Percentiles rank a stretch among this genome's conserved stretches.
Conservation (phyloP, 2,888 invertebrate genomes). For the Parasteatoda lunata region DNA sequence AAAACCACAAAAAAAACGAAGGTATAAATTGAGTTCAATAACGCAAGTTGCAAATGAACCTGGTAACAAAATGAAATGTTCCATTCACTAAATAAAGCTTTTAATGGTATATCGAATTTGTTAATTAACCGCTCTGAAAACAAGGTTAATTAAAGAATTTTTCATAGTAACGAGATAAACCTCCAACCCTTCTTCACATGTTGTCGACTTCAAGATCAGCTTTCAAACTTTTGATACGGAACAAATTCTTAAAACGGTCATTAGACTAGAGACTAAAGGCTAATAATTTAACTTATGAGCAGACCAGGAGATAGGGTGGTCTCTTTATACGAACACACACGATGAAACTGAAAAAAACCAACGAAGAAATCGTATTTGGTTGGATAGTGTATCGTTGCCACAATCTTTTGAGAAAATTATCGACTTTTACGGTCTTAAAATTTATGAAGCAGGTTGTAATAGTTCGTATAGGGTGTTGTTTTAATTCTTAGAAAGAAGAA, state of each 20-base stretch:
- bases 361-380: no score
- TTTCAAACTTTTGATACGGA: not conserved
- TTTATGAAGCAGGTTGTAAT: not conserved
- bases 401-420: not conserved
- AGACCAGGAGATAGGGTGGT: not conserved
- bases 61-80: no score
- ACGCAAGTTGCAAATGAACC: no score
- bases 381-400: not conserved
- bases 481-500: not conserved
- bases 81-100: no score
- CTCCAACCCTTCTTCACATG: not conserved
- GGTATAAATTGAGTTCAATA: no score
- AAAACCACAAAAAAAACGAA: no score
- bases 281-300: no score
- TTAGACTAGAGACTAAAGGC: not conserved
- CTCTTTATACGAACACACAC: no score
- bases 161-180: not conserved
- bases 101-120: not conserved
- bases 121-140: slow-evolving; percentile 1
- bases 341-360: no score
- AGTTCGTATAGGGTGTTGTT: not conserved
- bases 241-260: not conserved
- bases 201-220: not conserved
- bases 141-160: slow-evolving; percentile 3
- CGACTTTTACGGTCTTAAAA: not conserved